A percentile compares a stretch with the other conserved stretches of the same genome.
These are phyloP conservation scores for Chloropsis cyanopogon DNA, from an alignment of 2,113 vertebrate genomes.

Conservation along the genomic window DNA sequence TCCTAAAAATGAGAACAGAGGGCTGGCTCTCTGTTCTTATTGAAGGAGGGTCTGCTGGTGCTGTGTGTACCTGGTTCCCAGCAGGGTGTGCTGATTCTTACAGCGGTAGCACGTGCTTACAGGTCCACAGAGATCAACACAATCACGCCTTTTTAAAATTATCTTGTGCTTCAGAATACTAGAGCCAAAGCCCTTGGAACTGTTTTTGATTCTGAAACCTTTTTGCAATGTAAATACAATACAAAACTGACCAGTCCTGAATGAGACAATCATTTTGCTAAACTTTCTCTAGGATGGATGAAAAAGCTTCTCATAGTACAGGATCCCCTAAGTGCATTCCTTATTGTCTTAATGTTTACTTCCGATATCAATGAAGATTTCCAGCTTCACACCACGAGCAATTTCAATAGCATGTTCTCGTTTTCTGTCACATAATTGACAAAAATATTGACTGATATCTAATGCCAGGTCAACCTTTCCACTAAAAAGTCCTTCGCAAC, in stretches of 20 bases:
- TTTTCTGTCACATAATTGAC: background rate
- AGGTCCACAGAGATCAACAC: background rate
- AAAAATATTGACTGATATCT: background rate
- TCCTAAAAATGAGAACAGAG: background rate
- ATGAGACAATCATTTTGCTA: background rate
- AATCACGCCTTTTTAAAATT: background rate
- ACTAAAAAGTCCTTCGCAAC: background rate
- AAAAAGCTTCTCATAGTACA: background rate
- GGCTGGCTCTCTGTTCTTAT: fast-evolving
- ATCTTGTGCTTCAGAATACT: background rate
- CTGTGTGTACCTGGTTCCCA: background rate
- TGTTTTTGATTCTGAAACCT: background rate
- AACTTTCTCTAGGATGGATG: background rate
- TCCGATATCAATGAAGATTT: background rate
- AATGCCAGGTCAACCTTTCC: background rate
- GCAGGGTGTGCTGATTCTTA: background rate
- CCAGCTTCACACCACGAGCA: background rate
- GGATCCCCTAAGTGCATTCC: background rate
- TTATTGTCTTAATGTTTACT: background rate
- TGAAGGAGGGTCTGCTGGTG: background rate
- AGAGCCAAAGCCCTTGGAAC: background rate
- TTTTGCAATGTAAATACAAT: background rate
- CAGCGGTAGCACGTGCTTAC: background rate
- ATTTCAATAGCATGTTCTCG: background rate
- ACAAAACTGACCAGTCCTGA: background rate